Percentiles rank a stretch among this genome's conserved stretches.
Conservation (phyloP, 1,140 invertebrate genomes). For the Eurosta solidaginis region DNA sequence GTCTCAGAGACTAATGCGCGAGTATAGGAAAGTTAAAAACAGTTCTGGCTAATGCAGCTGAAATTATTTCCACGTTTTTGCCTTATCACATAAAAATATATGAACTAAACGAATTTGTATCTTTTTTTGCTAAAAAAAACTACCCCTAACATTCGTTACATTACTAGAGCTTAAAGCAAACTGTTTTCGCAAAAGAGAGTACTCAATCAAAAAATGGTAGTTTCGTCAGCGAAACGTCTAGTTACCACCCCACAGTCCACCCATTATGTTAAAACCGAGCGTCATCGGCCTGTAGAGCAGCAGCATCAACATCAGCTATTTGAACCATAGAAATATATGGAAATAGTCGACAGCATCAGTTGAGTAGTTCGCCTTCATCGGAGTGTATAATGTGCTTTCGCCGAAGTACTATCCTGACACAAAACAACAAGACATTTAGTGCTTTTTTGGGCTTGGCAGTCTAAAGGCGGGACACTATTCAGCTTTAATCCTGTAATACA, state of each 20-base stretch:
- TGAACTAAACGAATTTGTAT: too few relatives aligned
- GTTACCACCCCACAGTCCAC: neutral
- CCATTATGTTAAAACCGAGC: neutral
- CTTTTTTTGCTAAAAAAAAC: too few relatives aligned
- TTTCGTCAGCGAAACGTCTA: neutral
- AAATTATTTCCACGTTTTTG: too few relatives aligned
- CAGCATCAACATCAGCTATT: neutral
- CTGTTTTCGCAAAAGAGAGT: neutral
- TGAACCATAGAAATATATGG: neutral
- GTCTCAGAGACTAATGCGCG: too few relatives aligned
- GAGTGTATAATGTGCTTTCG: conserved; percentile 24
- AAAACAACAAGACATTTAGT: conserved; percentile 12
- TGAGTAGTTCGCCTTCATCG: neutral
- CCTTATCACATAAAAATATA: too few relatives aligned
- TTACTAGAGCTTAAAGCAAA: too few relatives aligned
- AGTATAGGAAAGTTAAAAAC: too few relatives aligned
- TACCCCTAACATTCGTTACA: too few relatives aligned
- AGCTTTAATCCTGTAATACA: neutral
- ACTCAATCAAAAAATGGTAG: neutral
- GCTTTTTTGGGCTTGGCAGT: conserved; percentile 21
- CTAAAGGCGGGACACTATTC: conserved; percentile 20
- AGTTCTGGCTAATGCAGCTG: too few relatives aligned
- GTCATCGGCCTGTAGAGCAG: too few relatives aligned
- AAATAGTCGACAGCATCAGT: neutral
- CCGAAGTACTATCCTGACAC: neutral